These are phyloP conservation scores for Gopherus evgoodei DNA, from an alignment of 2,113 vertebrate genomes.

Conservation along the genomic window DNA sequence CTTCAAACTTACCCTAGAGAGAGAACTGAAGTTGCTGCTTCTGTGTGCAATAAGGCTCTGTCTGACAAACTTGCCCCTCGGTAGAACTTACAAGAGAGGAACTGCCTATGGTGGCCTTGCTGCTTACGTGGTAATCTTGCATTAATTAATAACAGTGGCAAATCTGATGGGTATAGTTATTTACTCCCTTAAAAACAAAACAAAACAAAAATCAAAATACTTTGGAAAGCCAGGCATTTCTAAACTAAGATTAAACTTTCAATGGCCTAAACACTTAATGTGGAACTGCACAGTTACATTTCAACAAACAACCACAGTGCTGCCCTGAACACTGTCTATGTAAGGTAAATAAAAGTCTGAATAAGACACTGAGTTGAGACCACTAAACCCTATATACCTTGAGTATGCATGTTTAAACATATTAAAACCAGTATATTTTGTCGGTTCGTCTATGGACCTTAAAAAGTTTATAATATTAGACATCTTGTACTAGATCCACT, in stretches of 20 bases:
- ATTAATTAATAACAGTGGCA: not conserved
- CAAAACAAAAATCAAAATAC: not conserved
- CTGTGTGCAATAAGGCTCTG: not conserved
- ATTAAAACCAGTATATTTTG: not conserved
- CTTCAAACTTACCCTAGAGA: not conserved
- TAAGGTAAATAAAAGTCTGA: not conserved
- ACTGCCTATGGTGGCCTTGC: not conserved
- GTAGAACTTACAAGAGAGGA: not conserved
- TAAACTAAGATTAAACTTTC: not conserved
- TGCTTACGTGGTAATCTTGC: not conserved
- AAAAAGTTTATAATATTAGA: not conserved
- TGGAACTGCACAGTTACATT: not conserved
- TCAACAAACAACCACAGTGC: accelerated
- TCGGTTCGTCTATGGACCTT: not conserved
- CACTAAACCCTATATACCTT: accelerated
- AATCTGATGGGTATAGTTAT: not conserved
- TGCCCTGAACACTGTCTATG: not conserved
- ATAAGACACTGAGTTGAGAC: not conserved
- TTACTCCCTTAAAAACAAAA: not conserved
- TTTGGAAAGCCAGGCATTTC: not conserved
- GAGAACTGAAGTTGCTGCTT: not conserved
- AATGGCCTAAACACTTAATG: not conserved
- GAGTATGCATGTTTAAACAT: not conserved
- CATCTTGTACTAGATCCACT: not conserved
- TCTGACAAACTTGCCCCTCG: not conserved